Conservation (phyloP, 2,888 invertebrate genomes). For the Platerodrilus igneus region DNA sequence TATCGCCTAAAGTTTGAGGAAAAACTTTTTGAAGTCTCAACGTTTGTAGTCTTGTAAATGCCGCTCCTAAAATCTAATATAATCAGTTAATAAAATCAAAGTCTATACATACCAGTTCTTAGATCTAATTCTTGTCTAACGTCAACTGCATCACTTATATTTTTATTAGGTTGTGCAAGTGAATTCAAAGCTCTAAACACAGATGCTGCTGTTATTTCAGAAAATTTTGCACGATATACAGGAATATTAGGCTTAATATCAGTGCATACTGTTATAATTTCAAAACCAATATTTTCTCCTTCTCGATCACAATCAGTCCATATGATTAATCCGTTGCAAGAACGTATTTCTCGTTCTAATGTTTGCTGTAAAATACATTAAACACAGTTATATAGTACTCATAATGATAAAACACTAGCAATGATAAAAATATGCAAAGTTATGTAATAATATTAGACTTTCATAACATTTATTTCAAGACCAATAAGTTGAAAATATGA, state of each 20-base stretch:
- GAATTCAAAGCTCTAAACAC: conserved; percentile 75
- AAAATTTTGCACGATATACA: conserved; percentile 85
- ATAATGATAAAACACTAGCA: too few species aligned
- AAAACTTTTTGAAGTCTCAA: conserved; percentile 78
- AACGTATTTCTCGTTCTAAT: conserved; percentile 61
- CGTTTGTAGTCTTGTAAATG: conserved; percentile 97
- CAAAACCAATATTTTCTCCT: conserved; percentile 98
- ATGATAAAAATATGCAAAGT: too few species aligned
- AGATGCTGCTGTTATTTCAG: conserved; percentile 89
- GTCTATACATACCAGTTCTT: conserved; percentile 77
- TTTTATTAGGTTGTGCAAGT: conserved; percentile 74
- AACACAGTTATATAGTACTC: conserved; percentile 5
- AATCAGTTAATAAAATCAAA: too few species aligned
- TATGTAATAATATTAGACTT: too few species aligned
- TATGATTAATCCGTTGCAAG: conserved; percentile 76
- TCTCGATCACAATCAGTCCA: conserved; percentile 99
- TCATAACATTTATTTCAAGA: too few species aligned
- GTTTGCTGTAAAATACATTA: conserved; percentile 54
- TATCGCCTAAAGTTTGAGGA: conserved; percentile 66
- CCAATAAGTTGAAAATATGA: too few species aligned
- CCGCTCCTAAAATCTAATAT: conserved; percentile 73
- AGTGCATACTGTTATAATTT: conserved; percentile 87
- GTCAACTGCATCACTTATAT: conserved; percentile 88
- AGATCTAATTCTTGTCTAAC: conserved; percentile 87
- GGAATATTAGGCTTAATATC: conserved; percentile 68